phyloP scores from a whole-genome alignment of 2,797 vertebrate species.

The Pseudocheirus occidentalis region DNA sequence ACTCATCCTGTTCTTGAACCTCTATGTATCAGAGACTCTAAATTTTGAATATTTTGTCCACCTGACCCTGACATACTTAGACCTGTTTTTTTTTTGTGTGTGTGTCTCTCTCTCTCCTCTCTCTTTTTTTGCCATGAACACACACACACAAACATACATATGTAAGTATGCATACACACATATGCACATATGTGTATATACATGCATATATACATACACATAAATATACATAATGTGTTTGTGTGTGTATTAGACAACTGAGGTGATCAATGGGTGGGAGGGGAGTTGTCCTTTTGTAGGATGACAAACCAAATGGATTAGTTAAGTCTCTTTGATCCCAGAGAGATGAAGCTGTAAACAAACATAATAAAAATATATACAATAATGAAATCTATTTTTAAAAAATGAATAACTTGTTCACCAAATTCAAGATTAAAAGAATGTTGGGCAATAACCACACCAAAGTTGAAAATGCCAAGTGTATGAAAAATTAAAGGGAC shows the following conservation, averaged over 20 bases:
- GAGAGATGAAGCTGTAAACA: background rate
- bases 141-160: background rate
- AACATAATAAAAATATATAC: background rate
- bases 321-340: background rate
- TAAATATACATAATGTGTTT: no score
- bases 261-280: background rate
- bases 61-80: background rate
- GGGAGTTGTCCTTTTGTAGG: background rate
- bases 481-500: background rate
- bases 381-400: background rate
- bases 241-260: no score
- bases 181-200: background rate
- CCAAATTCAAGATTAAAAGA: background rate
- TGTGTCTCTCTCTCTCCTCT: background rate
- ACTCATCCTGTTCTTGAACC: background rate
- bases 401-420: background rate
- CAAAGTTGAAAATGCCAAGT: background rate
- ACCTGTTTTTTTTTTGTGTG: background rate
- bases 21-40: background rate
- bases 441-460: background rate
- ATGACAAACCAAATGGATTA: background rate
- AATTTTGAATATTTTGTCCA: background rate
- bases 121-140: background rate
- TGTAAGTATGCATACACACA: background rate
- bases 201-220: background rate